Base-by-base conservation (phyloP, 2,888 invertebrate species). In the Nesidiocoris tenuis region DNA sequence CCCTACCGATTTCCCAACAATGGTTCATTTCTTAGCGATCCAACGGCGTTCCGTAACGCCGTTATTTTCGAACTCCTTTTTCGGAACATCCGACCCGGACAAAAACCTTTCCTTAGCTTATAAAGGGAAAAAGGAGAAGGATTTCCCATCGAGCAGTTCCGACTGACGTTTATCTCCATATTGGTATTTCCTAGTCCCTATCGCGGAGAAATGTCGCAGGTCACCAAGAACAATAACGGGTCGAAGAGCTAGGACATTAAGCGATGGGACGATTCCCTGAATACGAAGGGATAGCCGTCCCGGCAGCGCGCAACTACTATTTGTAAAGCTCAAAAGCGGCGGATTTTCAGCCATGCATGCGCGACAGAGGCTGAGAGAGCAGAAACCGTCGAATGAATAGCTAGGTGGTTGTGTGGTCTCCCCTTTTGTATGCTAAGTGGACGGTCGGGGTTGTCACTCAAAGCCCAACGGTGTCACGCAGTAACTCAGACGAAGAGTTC, bases 361-460 rank as follows among this genome's bases (percentile, higher is more conserved):
- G 39, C 39, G 39, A 39, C 39, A 39, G 39, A 39, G 39, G 39
- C 39, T 39, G 39, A 39, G n/a, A n/a, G 39, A n/a, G 25, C 17
- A 70, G 24, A 55, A n/a, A 59, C 57, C 23, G 70, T 63, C 61
- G 63, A 72, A 72, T 72, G 72, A 72, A 72, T 72, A 72, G 72
- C 72, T 61, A 72, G 61, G 72, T 72, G 72, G 72, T 63, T 72
- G 72, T 72, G 72, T 72, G 72, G 72, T 72, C 72, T 63, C 39
- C 12, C 72, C 72, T 72, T 72, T 72, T 72, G 72, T 72, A 72
- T 72, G 72, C 72, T 72, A 72, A 72, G 72, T 72, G 72, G 72
- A 72, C 63, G 72, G 72, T 39, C 72, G 63, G 63, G 72, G 72
- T 72, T 72, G 72, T 72, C 72, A 72, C 72, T 72, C 72, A 72